phyloP scores from a whole-genome alignment of 2,888 invertebrate species.

The Apodemia mormo region DNA sequence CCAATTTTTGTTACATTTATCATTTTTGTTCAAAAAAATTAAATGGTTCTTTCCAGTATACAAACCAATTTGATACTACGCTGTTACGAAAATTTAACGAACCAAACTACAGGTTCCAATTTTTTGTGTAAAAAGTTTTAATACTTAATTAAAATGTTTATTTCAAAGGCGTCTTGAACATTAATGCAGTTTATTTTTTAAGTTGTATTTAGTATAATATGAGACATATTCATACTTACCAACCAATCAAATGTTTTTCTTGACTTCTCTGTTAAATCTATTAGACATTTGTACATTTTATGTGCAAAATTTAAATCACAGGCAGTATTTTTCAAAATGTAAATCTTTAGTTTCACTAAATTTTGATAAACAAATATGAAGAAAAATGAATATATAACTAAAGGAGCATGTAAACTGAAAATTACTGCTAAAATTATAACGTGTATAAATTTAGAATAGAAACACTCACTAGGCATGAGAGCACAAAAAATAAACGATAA shows the following conservation, averaged over 20 bases:
- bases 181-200: too few species aligned
- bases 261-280: not conserved
- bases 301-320: not conserved
- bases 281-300: not conserved
- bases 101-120: too few species aligned
- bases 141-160: too few species aligned
- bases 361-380: conserved; percentile 3
- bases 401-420: not conserved
- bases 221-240: not conserved
- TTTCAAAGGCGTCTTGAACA: too few species aligned
- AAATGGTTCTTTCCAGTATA: too few species aligned
- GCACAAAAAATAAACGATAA: conserved; percentile 4
- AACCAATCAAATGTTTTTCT: not conserved
- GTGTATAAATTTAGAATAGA: conserved; percentile 2
- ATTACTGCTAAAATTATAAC: not conserved
- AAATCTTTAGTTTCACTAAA: not conserved
- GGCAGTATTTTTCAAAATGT: not conserved
- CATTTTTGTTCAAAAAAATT: too few species aligned
- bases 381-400: conserved; percentile 5
- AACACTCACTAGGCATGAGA: not conserved
- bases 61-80: too few species aligned
- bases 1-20: too few species aligned
- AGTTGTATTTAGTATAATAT: too few species aligned
- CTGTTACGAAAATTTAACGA: too few species aligned
- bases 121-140: too few species aligned